Base-by-base conservation (phyloP, 2,888 invertebrate genomes). In the Gastracanthus pulcherrimus region DNA sequence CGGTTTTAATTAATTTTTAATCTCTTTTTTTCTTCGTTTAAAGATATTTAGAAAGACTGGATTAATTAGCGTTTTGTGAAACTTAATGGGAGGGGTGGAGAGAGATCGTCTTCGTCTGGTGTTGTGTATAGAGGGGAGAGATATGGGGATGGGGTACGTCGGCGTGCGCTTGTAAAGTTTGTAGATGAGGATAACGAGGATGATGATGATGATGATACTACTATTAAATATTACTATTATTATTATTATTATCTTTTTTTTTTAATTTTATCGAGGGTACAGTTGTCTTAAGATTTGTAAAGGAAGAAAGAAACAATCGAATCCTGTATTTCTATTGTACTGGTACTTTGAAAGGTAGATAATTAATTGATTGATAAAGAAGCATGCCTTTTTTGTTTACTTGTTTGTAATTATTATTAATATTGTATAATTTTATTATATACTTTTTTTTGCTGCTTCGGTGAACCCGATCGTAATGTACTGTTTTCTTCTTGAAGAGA, bases 201-300 rank as follows among this genome's bases (percentile, higher is more conserved):
- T 38, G 38, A 51, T 69, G 38, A 62, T 34, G 66, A 66, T 23
- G 11, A 34, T 36, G 13, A 66, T 66, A 67, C 29, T 76, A 58
- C 58, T 38, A 60, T 19, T 77, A 78, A 45, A 16, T 34, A 31
- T 11, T 62, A 76, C 38, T 71, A 55, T 66, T 71, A 55, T 55
- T 62, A 62, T 64, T 31, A 64, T 64, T 62, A 62, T 36, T 62
- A 36, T 34, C 19, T 41, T 45, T 48, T 38, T 58, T 76, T 78
- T 82, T 72, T 82, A 76, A 80, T 80, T 76, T 76, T 76, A 74
- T 76, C 38, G 74, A 80, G 82, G 80, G 80, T 82, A 72, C 71
- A 79, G 71, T 75, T 75, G 70, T 71, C 70, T 78, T 75, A 78
- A 77, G 77, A 79, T 70, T 79, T 82, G 79, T 82, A 80, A 80